Base-by-base conservation (phyloP, 2,113 vertebrate genomes). In the Aspiorhynchus laticeps region DNA sequence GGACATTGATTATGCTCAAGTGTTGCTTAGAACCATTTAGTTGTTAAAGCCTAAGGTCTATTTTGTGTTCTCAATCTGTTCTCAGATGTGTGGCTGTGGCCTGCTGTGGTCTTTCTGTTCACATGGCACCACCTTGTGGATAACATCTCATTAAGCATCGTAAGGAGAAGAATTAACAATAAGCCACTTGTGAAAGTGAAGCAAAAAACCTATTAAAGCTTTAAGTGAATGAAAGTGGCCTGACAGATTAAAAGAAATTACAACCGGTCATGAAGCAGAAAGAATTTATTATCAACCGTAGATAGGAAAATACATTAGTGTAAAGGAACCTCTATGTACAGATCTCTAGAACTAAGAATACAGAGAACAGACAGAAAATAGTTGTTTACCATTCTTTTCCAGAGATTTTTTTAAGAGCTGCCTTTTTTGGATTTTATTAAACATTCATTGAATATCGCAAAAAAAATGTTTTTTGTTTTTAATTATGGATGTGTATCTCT, bases 81-180 rank as follows among this genome's bases (percentile, higher is more conserved):
- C 46, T 48, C 3, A n/a, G 38, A 51, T 51, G 48, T 51, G 4
- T 51, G 15, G 48, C 15, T 51, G 48, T 17, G 14, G 14, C 4
- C 67, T 71, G 33, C 19, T 36, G 33, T 10, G 8, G 69, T 48
- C 46, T 3, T 48, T 24, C 69, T 85, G 85, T 41, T 78, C 38
- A 53, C 6, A 76, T 61, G 24, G 61, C 86, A 17, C 88, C 88
- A 61, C 86, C 88, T 89, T 77, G 86, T 87, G 86, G 86, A 77
- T n/a, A 7, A 21, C 1, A 11, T 4, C 1, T 21, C 26, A 46
- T 14, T 46, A 48, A 14, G 56, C 31, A 3, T 3, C 26, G 28
- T 10, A 11, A 21, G 9, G 7, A 33, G 21, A 33, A 36, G 4
- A n/a, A 59, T n/a, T n/a, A n/a, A 5, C 17, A 17, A 67, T 21